Conservation (phyloP, 2,113 vertebrate species). For the Tangachromis dhanisi region DNA sequence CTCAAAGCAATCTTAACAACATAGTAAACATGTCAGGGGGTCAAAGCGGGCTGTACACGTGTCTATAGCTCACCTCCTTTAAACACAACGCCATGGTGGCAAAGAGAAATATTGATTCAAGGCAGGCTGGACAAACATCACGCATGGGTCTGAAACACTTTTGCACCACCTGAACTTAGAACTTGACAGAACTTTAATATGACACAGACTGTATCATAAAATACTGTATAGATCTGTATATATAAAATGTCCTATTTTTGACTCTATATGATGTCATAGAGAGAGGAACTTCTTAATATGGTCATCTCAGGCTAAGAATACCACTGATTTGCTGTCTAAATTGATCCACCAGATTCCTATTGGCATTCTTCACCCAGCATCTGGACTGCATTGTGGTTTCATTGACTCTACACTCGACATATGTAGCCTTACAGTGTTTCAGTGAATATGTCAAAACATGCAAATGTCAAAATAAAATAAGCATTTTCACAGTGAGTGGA, state of each 20-base stretch:
- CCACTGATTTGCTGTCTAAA: not conserved
- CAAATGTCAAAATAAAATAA: conserved; percentile 3
- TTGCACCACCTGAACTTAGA: not conserved
- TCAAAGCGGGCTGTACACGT: not conserved
- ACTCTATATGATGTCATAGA: not conserved
- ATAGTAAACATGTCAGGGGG: not conserved
- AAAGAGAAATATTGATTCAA: not conserved
- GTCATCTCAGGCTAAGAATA: not conserved
- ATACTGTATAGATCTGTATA: not conserved
- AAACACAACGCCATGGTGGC: not conserved
- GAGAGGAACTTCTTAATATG: not conserved
- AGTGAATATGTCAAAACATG: conserved; percentile 19
- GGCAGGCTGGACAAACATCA: not conserved
- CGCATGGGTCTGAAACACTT: not conserved
- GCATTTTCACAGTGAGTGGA: not conserved
- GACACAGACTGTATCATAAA: not conserved
- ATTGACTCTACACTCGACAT: not conserved
- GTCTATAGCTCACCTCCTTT: not conserved
- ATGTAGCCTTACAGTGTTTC: not conserved
- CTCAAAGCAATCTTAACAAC: not conserved
- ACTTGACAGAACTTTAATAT: not conserved
- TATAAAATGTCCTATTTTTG: not conserved
- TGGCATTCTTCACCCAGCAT: not conserved
- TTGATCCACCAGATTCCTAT: not conserved
- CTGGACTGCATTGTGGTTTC: conserved; percentile 12